Percentiles rank a stretch among this genome's conserved stretches.
Conservation (phyloP, 64 coral and sea anemone species). For the Hydrozoanthus tunicans region DNA sequence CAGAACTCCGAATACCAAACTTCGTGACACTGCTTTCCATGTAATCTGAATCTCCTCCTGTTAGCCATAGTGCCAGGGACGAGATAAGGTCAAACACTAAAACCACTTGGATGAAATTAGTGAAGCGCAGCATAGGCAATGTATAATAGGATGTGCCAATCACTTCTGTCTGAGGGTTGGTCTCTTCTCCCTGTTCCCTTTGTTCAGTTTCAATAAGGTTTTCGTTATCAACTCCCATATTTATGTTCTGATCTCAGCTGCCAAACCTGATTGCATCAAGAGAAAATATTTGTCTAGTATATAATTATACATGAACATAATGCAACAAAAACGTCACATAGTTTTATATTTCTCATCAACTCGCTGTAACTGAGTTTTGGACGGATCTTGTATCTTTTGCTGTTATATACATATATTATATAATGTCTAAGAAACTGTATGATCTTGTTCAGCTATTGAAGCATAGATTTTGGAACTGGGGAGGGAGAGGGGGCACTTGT, state of each 20-base stretch:
- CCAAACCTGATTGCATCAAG: too few species aligned
- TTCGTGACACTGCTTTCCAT: conserved; percentile 65
- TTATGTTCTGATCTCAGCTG: background rate
- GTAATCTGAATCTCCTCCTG: conserved; percentile 68
- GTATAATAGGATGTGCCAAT: conserved; percentile 50
- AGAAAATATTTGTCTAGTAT: too few species aligned
- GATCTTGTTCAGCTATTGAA: too few species aligned
- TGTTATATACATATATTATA: too few species aligned
- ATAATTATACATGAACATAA: too few species aligned
- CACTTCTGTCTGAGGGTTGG: background rate
- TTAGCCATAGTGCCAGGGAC: conserved; percentile 77
- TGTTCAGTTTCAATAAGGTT: conserved; percentile 26
- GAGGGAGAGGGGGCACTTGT: too few species aligned
- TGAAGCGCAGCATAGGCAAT: conserved; percentile 68
- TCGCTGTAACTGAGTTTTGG: too few species aligned
- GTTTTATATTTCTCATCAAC: too few species aligned
- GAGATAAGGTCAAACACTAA: conserved; percentile 68
- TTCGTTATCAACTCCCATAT: conserved; percentile 1
- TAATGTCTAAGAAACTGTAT: too few species aligned
- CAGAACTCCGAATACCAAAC: conserved; percentile 70
- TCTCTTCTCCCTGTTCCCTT: background rate
- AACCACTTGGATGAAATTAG: conserved; percentile 63
- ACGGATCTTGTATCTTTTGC: too few species aligned
- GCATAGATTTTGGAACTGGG: too few species aligned
- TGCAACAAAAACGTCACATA: too few species aligned